Percentiles rank a stretch among this genome's conserved stretches.
phyloP scores from a whole-genome alignment of 2,797 vertebrate species.

The Sebastes glaucus region DNA sequence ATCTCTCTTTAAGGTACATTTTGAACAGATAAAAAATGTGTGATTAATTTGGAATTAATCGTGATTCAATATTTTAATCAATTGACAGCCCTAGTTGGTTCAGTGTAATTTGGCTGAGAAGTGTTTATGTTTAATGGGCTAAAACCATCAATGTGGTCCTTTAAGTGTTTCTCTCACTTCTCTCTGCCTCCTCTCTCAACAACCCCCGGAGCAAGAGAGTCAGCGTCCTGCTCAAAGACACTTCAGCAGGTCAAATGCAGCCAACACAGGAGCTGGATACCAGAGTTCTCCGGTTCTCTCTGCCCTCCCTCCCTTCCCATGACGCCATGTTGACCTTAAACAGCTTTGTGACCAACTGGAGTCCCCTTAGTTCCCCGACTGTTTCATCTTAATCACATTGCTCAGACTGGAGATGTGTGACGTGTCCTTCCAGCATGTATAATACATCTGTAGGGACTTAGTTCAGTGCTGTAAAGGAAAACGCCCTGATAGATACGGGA shows the following conservation, averaged over 20 bases:
- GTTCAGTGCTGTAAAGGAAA: conserved; percentile 54
- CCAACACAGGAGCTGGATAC: conserved; percentile 39
- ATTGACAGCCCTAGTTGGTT: no score
- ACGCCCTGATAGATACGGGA: conserved; percentile 73
- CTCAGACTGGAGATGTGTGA: conserved; percentile 58
- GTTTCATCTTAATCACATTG: conserved; percentile 57
- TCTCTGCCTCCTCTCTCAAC: neutral
- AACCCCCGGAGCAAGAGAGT: neutral
- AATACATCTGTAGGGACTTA: conserved; percentile 67
- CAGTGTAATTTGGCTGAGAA: neutral
- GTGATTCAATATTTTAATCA: no score
- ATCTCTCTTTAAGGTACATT: no score
- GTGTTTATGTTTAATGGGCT: neutral
- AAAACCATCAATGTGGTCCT: neutral
- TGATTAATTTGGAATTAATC: no score
- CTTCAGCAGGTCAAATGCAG: neutral
- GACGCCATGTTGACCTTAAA: conserved; percentile 34
- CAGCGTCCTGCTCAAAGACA: conserved; percentile 1
- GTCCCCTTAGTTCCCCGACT: conserved; percentile 32
- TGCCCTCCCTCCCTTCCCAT: conserved; percentile 8
- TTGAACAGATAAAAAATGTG: no score
- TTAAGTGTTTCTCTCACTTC: neutral
- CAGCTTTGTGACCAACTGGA: conserved; percentile 23
- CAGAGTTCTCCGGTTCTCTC: conserved; percentile 1
- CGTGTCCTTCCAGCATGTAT: conserved; percentile 60